Conservation (phyloP, 1,140 invertebrate species). For the Micrasema minimum region DNA sequence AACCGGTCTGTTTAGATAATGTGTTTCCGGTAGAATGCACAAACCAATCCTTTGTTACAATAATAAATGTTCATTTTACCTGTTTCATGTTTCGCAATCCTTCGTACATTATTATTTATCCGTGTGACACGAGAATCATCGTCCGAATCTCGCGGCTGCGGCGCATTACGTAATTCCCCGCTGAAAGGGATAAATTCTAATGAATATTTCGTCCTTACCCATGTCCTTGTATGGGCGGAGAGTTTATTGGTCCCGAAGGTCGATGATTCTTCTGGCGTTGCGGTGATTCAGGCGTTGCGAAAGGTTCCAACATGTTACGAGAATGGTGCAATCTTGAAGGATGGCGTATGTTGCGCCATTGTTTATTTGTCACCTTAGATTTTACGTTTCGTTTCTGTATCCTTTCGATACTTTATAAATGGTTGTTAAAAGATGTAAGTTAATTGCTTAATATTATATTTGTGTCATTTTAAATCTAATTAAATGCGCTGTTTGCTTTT, state of each 20-base stretch:
- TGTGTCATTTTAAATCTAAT: too few relatives aligned
- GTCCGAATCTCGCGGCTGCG: not conserved
- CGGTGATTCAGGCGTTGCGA: constrained; percentile 32
- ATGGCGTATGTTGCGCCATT: constrained; percentile 16
- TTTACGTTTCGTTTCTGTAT: too few relatives aligned
- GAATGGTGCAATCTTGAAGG: constrained; percentile 26
- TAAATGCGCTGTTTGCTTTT: too few relatives aligned
- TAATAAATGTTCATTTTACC: not conserved
- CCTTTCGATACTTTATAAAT: too few relatives aligned
- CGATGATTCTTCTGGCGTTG: constrained; percentile 19
- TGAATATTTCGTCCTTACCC: constrained; percentile 6
- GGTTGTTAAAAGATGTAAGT: too few relatives aligned
- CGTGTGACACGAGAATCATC: not conserved
- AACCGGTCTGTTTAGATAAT: constrained; percentile 3
- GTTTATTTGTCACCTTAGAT: constrained; percentile 25
- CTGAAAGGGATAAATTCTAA: constrained; percentile 1
- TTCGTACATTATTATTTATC: not conserved
- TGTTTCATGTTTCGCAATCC: not conserved
- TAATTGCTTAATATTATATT: too few relatives aligned
- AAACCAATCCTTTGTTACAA: constrained; percentile 10
- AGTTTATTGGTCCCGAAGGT: constrained; percentile 38
- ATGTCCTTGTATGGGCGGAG: constrained; percentile 28
- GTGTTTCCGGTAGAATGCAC: not conserved
- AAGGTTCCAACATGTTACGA: constrained; percentile 16
- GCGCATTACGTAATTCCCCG: not conserved